These are phyloP conservation scores for Raja brachyura DNA, from an alignment of 2,113 vertebrate genomes.

Conservation along the genomic window DNA sequence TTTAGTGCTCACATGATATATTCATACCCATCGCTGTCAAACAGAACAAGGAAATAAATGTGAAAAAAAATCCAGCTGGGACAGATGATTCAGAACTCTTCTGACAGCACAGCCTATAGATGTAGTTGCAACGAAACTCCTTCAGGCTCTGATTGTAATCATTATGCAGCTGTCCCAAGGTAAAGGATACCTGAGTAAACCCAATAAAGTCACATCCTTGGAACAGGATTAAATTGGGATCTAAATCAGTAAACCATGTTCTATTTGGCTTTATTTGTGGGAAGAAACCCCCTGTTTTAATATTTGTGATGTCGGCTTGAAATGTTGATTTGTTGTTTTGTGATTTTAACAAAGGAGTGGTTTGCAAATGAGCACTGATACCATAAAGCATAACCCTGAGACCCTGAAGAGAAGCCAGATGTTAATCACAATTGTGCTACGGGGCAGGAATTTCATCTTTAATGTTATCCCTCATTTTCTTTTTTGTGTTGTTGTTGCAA, in stretches of 20 bases:
- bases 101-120: conserved; percentile 14
- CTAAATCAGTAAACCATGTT: too few relatives aligned
- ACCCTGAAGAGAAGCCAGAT: not conserved
- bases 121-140: conserved; percentile 30
- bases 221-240: not conserved
- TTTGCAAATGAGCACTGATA: not conserved
- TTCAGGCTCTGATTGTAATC: conserved; percentile 33
- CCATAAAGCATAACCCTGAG: not conserved
- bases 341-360: not conserved
- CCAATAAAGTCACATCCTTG: not conserved
- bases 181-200: conserved; percentile 2
- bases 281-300: not conserved
- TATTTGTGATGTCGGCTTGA: not conserved
- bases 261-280: not conserved
- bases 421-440: not conserved
- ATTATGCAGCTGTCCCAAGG: conserved; percentile 4
- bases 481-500: not conserved
- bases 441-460: not conserved
- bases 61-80: conserved; percentile 19
- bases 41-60: conserved; percentile 35
- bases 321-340: not conserved
- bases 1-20: not conserved
- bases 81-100: conserved; percentile 35
- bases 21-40: not conserved
- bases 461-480: not conserved